Percentiles rank a stretch among this genome's conserved stretches.
These are phyloP conservation scores for Monochamus alternatus DNA, from an alignment of 2,888 invertebrate species.

Conservation along the genomic window DNA sequence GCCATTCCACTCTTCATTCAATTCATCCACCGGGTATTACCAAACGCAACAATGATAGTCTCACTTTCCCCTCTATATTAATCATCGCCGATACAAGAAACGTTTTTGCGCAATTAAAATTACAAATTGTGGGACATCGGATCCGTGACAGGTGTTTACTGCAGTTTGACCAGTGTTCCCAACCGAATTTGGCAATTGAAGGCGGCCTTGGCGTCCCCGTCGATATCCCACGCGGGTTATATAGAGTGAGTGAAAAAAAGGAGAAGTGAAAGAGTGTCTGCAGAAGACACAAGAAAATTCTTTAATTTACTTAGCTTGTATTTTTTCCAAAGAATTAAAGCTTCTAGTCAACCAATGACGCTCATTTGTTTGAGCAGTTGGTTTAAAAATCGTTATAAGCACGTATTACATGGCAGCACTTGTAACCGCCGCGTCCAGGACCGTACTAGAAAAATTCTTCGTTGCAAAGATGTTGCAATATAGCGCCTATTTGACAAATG, in stretches of 20 bases:
- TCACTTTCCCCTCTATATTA: neutral
- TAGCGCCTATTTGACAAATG: no score
- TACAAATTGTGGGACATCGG: neutral
- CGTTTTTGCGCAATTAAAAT: constrained; percentile 14
- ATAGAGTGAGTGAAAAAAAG: neutral
- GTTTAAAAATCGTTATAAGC: no score
- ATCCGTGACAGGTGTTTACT: constrained; percentile 18
- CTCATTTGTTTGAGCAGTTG: no score
- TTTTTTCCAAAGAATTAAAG: no score
- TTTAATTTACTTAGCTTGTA: no score
- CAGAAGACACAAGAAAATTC: no score
- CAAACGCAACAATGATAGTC: neutral
- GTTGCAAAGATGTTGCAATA: no score
- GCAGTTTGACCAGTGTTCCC: neutral
- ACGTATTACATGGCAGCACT: no score
- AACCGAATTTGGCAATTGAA: constrained; percentile 22
- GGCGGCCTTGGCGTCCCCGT: constrained; percentile 14
- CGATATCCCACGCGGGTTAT: constrained; percentile 12
- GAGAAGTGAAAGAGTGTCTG: neutral
- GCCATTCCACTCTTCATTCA: neutral
- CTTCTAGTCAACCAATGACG: no score
- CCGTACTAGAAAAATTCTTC: no score
- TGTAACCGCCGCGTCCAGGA: no score
- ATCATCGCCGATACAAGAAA: neutral
- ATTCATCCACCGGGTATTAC: neutral